Conservation (phyloP, 2,888 invertebrate species). For the Drosophila bunnanda region DNA sequence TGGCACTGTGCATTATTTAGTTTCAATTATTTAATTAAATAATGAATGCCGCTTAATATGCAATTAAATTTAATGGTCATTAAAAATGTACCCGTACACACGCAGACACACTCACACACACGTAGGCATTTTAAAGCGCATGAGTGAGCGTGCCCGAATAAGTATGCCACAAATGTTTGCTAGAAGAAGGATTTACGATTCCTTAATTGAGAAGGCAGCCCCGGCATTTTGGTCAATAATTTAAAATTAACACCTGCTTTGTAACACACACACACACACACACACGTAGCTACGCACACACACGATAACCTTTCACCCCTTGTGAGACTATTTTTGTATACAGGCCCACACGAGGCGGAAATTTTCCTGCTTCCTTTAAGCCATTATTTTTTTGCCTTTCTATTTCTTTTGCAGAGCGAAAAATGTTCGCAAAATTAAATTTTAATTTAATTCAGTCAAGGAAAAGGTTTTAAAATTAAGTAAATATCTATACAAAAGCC, state of each 20-base stretch:
- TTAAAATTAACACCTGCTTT: slow-evolving; percentile 66
- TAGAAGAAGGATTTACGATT: slow-evolving; percentile 19
- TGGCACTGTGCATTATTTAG: slow-evolving; percentile 47
- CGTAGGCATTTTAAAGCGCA: not conserved
- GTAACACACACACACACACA: slow-evolving; percentile 24
- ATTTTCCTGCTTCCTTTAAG: slow-evolving; percentile 43
- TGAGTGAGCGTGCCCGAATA: slow-evolving; percentile 2
- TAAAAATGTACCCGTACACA: slow-evolving; percentile 35
- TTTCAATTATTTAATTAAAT: slow-evolving; percentile 61
- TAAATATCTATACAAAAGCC: not conserved
- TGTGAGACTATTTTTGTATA: slow-evolving; percentile 28
- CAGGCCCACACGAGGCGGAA: slow-evolving; percentile 30
- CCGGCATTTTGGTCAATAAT: slow-evolving; percentile 61
- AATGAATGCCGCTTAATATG: slow-evolving; percentile 49
- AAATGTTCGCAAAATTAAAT: not conserved
- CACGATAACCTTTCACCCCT: slow-evolving; percentile 4
- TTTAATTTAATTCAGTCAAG: not conserved
- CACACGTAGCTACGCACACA: slow-evolving; percentile 17
- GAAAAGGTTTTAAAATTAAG: not conserved
- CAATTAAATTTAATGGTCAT: slow-evolving; percentile 58
- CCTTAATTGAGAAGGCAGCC: slow-evolving; percentile 43
- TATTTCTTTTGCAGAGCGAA: not conserved
- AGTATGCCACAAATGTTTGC: slow-evolving; percentile 12
- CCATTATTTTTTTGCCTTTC: not conserved
- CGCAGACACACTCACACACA: not conserved